These are phyloP conservation scores for Hippocampus barbouri DNA, from an alignment of 2,113 vertebrate species.

Conservation along the genomic window DNA sequence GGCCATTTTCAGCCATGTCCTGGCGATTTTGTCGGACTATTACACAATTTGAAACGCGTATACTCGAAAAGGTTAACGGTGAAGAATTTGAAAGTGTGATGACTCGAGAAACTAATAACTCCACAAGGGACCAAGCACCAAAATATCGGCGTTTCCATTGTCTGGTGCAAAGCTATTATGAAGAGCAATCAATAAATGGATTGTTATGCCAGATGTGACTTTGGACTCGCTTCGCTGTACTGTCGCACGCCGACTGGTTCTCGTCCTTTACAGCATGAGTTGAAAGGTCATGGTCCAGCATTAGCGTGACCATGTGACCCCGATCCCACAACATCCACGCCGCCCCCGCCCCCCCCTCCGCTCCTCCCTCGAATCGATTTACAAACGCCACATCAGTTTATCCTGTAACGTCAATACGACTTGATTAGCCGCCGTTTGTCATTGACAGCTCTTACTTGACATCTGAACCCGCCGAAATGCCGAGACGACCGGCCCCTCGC, in stretches of 20 bases:
- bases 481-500: slow-evolving; percentile 34
- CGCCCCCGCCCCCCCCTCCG: not conserved
- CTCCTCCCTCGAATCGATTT: slow-evolving; percentile 54
- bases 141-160: not conserved
- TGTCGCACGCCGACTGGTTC: slow-evolving; percentile 9
- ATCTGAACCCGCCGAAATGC: slow-evolving; percentile 54
- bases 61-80: not conserved
- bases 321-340: slow-evolving; percentile 5
- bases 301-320: slow-evolving; percentile 10
- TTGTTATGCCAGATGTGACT: not conserved
- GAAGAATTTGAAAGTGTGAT: not conserved
- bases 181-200: not conserved
- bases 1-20: no score
- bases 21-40: no score
- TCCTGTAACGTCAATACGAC: slow-evolving; percentile 58
- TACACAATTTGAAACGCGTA: not conserved
- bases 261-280: slow-evolving; percentile 1
- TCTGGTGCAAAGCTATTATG: not conserved
- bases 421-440: slow-evolving; percentile 54
- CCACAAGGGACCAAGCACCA: not conserved
- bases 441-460: slow-evolving; percentile 52
- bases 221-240: not conserved
- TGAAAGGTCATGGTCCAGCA: slow-evolving; percentile 53
- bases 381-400: slow-evolving; percentile 47
- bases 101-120: not conserved